Conservation (phyloP, 2,797 vertebrate genomes). For the Sylvilagus floridanus region DNA sequence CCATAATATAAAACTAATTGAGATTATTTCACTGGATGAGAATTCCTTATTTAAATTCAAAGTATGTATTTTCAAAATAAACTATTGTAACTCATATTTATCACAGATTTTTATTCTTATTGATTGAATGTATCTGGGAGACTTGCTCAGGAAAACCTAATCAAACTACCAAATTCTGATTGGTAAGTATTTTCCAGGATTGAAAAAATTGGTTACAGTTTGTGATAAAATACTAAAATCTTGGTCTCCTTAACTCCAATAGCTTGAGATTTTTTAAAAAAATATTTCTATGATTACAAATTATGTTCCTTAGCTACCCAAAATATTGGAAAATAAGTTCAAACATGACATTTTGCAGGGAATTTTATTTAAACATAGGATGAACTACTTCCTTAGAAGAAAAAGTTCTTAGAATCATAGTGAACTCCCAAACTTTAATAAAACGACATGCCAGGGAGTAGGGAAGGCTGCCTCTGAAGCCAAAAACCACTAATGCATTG, state of each 20-base stretch:
- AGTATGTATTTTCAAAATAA: not conserved
- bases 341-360: not conserved
- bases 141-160: not conserved
- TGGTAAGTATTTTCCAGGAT: not conserved
- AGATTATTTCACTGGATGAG: not conserved
- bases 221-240: not conserved
- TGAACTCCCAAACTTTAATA: not conserved
- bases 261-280: not conserved
- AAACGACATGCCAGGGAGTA: not conserved
- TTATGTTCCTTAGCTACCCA: not conserved
- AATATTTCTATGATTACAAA: not conserved
- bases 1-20: not conserved
- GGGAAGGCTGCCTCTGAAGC: not conserved
- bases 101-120: not conserved
- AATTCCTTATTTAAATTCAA: not conserved
- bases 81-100: not conserved
- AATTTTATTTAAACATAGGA: not conserved
- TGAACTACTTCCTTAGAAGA: not conserved
- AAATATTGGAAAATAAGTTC: not conserved
- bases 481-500: conserved; percentile 8
- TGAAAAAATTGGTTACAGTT: not conserved
- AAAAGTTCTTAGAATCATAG: not conserved
- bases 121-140: not conserved
- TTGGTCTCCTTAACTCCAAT: not conserved
- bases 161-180: not conserved